Base-by-base conservation (phyloP, 2,888 invertebrate species). In the Cancer borealis region DNA sequence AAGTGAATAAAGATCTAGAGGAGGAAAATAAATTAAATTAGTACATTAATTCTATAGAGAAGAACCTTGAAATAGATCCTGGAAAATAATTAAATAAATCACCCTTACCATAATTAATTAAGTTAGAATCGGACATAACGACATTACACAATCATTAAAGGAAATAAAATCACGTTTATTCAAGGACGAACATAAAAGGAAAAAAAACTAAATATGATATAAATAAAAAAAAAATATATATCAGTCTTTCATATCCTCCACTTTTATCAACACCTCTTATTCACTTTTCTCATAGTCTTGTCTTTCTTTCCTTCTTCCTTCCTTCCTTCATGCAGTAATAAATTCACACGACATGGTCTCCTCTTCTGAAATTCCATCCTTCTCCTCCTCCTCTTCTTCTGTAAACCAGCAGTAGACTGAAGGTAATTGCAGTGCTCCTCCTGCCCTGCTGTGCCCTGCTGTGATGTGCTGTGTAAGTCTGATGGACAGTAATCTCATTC, bases 301-400 rank as follows among this genome's bases (percentile, higher is more conserved):
- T 54, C 39, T 30, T n/a, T 84, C 84, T 84, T 26, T 21, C n/a
- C 39, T 54, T 30, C 54, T 21, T 46, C 91, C 8, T 39, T 17
- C 26, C 91, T 60, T 66, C 73, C 21, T n/a, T 45, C 60, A 30
- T 26, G 21, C 3, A 30, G 47, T 90, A 30, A 49, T 39, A 84
- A 39, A 84, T 84, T 84, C 84, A 84, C 30, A 30, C 12, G 84
- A 84, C 84, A 84, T 10, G 84, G 39, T 84, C 84, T 39, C 84
- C 84, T 84, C 84, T n/a, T 84, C 84, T 84, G 39, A 84, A 39
- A 84, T 84, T 84, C 84, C 17, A 84, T 84, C 26, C 73, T 26
- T 14, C 84, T 84, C 84, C 39, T 84, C 84, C 84, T 84, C 84
- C 84, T 84, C 84, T 14, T 84, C 84, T n/a, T 84, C n/a, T 39